Base-by-base conservation (phyloP, 1,140 invertebrate species). In the Mercenaria mercenaria region DNA sequence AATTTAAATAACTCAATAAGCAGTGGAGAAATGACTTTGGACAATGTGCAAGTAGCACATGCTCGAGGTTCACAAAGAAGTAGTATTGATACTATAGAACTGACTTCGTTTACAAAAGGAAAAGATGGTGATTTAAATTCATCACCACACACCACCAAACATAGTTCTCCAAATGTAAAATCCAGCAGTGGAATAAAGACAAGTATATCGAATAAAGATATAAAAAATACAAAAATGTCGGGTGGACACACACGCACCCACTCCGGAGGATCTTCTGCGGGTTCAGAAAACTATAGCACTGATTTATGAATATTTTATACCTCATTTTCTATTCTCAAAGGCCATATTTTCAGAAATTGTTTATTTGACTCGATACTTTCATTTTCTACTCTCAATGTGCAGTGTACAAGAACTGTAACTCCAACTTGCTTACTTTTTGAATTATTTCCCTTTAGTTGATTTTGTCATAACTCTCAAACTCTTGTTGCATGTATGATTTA, bases 251-350 rank as follows among this genome's bases (percentile, higher is more conserved):
- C 59, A 39, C 89, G 86, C 41, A 91, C 89, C 74, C 85, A 85
- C 8, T 93, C 92, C 37, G 90, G 90, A 0, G 91, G 89, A 10
- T 91, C 91, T 4, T 91, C 91, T 15, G 91, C 91, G 11, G 93
- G 92, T 72, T 91, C 92, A 18, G 93, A 94, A 81, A 92, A 80
- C 61, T 91, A 85, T 81, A 94, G 92, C 67, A 94, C 93, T 29
- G 91, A 93, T 90, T 89, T 94, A 61, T 93, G 56, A 77, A 52
- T 15, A 64, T 67, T 11, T 61, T 43, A 39, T 56, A 56, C 43
- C n/a, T n/a, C n/a, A n/a, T n/a, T n/a, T n/a, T n/a, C n/a, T n/a
- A n/a, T n/a, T n/a, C n/a, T n/a, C n/a, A n/a, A n/a, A n/a, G n/a
- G n/a, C n/a, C n/a, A n/a, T n/a, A n/a, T n/a, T n/a, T n/a, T n/a